Evolutionary conservation across 2,113 vertebrate genomes (phyloP), one percentile per base, ranked within the genome.

Genomic region (Pteropus alecto): DNA sequence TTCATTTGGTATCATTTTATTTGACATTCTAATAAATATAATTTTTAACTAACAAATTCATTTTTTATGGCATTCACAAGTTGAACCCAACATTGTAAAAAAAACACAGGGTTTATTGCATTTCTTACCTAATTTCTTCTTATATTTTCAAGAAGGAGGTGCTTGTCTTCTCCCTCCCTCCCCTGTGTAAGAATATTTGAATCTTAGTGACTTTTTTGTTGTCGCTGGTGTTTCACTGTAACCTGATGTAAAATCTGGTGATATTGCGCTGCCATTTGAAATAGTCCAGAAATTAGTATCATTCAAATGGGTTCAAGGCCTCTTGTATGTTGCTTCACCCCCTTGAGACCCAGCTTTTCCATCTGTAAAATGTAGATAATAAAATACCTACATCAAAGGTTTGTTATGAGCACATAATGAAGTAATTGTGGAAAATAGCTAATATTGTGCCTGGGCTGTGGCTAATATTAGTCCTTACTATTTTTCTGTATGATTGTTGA

Each of bases 81-180:
- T 78, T 38, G 15, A 91, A 58, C 0, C 4, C 51, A 41, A 3
- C 63, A n/a, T 43, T 38, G 5, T 12, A 77, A 14, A 71, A 60
- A 24, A 30, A 65, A 43, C 21, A 18, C 0, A 9, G 1, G 0
- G 2, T 7, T 41, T 43, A 90, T 56, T 68, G 2, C 16, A 14
- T 87, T 76, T 7, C 43, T 70, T 61, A 56, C 2, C 6, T 85
- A 11, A 83, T 60, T 63, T 84, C n/a, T 87, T 38, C n/a, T 65
- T 81, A 24, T 0, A 41, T 56, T 38, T 87, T 95, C 43, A 22
- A 8, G 7, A 70, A 74, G 15, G 51, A 60, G n/a, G 54, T 30
- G 5, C 2, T 19, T 9, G 21, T 11, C 28, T 82, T 41, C 14
- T 68, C 6, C 46, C 18, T 87, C 10, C 13, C 16, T 56, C 7